A percentile compares a stretch with the other conserved stretches of the same genome.
phyloP scores from a whole-genome alignment of 2,797 vertebrate genomes.

The Lophius americanus region DNA sequence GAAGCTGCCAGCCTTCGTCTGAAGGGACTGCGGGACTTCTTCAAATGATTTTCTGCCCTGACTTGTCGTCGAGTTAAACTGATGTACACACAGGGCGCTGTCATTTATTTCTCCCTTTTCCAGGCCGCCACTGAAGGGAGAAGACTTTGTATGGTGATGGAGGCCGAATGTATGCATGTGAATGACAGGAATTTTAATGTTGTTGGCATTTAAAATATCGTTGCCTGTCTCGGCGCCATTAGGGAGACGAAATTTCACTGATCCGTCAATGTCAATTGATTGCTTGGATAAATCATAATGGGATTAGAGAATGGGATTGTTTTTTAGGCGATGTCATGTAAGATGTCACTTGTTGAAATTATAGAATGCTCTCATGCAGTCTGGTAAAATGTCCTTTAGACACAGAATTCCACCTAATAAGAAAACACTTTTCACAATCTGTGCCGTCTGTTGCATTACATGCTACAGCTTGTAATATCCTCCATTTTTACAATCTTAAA shows the following conservation, averaged over 20 bases:
- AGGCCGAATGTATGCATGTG: constrained; percentile 25
- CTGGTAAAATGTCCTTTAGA: background rate
- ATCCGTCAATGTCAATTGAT: constrained; percentile 22
- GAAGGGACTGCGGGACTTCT: constrained; percentile 66
- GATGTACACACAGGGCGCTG: constrained; percentile 65
- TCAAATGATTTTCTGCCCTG: constrained; percentile 71
- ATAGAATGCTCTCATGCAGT: background rate
- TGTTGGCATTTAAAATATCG: constrained; percentile 34
- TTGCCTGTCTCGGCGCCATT: constrained; percentile 9
- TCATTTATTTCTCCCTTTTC: constrained; percentile 52
- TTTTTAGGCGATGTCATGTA: background rate
- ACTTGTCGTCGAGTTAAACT: constrained; percentile 72
- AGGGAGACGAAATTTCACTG: constrained; percentile 8
- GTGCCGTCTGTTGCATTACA: background rate
- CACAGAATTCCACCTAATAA: background rate
- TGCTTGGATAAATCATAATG: constrained; percentile 16
- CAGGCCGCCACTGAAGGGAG: constrained; percentile 27
- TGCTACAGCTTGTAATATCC: no score
- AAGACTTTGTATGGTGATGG: constrained; percentile 24
- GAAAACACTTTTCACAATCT: background rate
- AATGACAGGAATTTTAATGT: constrained; percentile 35
- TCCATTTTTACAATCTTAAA: no score
- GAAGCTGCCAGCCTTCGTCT: constrained; percentile 66
- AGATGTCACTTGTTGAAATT: background rate
- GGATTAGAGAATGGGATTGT: constrained; percentile 5